Conservation (phyloP, 92 coral and sea anemone genomes). For the Galaxea fascicularis region DNA sequence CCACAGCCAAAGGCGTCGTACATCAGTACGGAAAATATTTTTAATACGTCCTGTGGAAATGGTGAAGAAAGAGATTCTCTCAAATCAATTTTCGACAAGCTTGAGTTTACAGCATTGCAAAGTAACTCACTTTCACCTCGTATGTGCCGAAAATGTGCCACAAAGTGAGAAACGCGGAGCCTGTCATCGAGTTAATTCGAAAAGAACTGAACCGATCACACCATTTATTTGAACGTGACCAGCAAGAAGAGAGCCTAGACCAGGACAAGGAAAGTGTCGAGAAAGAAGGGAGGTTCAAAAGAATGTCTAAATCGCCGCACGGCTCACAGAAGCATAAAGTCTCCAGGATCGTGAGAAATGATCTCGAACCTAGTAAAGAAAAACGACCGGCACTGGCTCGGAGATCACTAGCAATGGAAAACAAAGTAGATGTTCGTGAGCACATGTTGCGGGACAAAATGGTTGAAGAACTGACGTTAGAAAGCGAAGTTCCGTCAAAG, state of each 20-base stretch:
- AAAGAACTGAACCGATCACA: not conserved
- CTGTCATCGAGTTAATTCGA: not conserved
- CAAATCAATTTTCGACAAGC: not conserved
- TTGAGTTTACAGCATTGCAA: not conserved
- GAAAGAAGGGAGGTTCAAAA: too few species aligned
- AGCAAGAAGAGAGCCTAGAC: not conserved
- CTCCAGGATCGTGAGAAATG: not conserved
- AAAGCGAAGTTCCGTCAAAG: not conserved
- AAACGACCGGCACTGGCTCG: not conserved
- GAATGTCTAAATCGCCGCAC: too few species aligned
- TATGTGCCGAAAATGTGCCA: conserved; percentile 2
- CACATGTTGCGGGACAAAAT: not conserved
- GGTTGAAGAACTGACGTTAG: too few species aligned
- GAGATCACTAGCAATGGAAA: not conserved
- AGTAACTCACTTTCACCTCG: not conserved
- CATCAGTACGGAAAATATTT: too few species aligned
- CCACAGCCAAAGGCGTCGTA: not conserved
- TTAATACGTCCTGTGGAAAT: not conserved
- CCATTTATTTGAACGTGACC: not conserved
- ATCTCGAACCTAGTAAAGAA: not conserved
- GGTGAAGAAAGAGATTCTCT: not conserved
- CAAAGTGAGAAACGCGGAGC: conserved; percentile 13
- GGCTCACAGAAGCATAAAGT: not conserved
- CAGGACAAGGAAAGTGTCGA: too few species aligned
- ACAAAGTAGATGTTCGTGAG: not conserved